Evolutionary conservation across 2,113 vertebrate species (phyloP).

Genomic region (Perccottus glenii): DNA sequence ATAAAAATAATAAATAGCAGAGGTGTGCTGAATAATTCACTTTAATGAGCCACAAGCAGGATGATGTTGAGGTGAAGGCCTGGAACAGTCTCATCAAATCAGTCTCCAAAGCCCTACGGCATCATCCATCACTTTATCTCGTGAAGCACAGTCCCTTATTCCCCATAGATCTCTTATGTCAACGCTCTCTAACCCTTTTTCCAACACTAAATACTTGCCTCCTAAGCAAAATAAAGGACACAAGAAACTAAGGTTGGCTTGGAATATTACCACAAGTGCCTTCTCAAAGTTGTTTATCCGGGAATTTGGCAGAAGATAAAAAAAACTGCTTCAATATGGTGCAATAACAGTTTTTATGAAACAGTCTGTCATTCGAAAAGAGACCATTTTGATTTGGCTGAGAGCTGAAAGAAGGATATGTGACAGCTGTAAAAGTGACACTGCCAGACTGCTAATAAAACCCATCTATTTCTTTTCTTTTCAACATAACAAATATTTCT

Average conservation of each 20-base stretch:
- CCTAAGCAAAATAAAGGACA: conserved; percentile 35
- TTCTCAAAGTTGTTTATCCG: not conserved
- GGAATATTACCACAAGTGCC: too few relatives aligned
- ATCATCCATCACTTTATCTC: conserved; percentile 61
- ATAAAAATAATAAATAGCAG: conserved; percentile 52
- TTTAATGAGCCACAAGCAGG: conserved; percentile 68
- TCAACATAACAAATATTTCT: too few relatives aligned
- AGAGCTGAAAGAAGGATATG: not conserved
- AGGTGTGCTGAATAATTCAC: conserved; percentile 63
- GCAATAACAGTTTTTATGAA: not conserved
- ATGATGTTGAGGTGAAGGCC: conserved; percentile 58
- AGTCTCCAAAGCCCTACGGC: conserved; percentile 51
- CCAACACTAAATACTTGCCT: conserved; percentile 51
- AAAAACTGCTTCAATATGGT: too few relatives aligned
- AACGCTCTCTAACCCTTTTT: conserved; percentile 21
- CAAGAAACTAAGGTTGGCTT: conserved; percentile 9
- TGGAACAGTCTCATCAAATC: conserved; percentile 64
- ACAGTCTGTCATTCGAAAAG: not conserved
- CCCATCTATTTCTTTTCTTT: too few relatives aligned
- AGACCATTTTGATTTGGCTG: not conserved
- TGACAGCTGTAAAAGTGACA: not conserved
- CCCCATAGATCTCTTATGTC: conserved; percentile 38
- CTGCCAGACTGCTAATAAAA: not conserved
- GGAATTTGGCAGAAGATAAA: not conserved
- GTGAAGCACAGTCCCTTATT: conserved; percentile 47